Evolutionary conservation across 2,797 vertebrate genomes (phyloP).

Genomic region (Rhinogobio ventralis): DNA sequence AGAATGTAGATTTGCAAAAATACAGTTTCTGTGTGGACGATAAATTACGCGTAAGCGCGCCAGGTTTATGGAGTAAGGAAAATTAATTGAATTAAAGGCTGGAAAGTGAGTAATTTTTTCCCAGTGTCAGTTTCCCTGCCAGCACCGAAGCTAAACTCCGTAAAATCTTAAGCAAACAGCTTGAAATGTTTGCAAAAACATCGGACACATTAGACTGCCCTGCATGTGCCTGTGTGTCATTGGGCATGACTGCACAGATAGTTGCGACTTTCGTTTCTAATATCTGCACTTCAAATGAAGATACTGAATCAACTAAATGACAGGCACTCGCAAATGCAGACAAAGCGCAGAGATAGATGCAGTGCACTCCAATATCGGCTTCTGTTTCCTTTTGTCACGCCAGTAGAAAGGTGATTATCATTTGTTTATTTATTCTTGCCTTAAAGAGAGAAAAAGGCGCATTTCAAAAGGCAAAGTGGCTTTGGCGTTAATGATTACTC

Average conservation of each 20-base stretch:
- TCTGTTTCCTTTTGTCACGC: constrained; percentile 73
- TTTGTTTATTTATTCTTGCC: constrained; percentile 83
- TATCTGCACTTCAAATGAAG: constrained; percentile 65
- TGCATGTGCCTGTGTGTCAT: constrained; percentile 54
- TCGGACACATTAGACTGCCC: constrained; percentile 48
- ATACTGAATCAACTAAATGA: constrained; percentile 71
- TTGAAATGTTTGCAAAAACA: constrained; percentile 58
- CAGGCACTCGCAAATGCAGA: constrained; percentile 69
- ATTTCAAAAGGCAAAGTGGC: constrained; percentile 84
- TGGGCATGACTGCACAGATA: constrained; percentile 64
- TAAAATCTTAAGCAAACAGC: constrained; percentile 59
- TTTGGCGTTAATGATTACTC: constrained; percentile 85
- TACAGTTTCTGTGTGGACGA: constrained; percentile 69
- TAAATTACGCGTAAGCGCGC: constrained; percentile 73
- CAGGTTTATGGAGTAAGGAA: constrained; percentile 73
- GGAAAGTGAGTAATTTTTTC: constrained; percentile 73
- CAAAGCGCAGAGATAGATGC: constrained; percentile 68
- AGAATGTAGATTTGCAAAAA: constrained; percentile 62
- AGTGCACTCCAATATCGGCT: constrained; percentile 69
- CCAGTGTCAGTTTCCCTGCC: constrained; percentile 46
- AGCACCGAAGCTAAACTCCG: constrained; percentile 41
- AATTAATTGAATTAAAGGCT: constrained; percentile 68
- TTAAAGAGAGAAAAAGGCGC: constrained; percentile 80
- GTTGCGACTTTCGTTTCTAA: constrained; percentile 57
- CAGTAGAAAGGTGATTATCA: constrained; percentile 83